Evolutionary conservation across 2,113 vertebrate species (phyloP).

Genomic region (Excalfactoria chinensis): DNA sequence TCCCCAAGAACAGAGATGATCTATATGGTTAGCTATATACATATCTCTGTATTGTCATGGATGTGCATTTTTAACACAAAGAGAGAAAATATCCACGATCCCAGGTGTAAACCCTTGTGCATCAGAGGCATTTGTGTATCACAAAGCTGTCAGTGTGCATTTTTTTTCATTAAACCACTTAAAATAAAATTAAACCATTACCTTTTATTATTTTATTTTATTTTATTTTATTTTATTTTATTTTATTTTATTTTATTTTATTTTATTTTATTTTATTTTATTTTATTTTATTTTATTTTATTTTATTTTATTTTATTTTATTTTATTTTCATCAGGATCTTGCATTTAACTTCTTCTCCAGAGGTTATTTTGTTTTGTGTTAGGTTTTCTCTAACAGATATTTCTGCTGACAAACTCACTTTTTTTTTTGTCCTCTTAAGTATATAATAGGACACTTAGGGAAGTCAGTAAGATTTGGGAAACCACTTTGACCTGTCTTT

Average conservation of each 20-base stretch:
- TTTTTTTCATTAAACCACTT: neutral
- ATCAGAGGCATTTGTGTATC: neutral
- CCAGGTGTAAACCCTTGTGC: neutral
- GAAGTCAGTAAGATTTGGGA: slow-evolving; percentile 43
- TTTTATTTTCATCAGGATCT: neutral
- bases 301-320: neutral
- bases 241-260: neutral
- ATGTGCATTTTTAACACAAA: accelerated
- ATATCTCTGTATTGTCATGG: neutral
- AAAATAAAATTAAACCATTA: neutral
- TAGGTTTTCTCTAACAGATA: neutral
- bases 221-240: neutral
- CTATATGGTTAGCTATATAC: neutral
- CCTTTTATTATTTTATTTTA: neutral
- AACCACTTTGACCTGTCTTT: slow-evolving; percentile 26
- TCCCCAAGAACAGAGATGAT: neutral
- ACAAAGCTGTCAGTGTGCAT: neutral
- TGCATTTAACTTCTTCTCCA: neutral
- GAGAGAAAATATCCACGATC: neutral
- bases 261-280: neutral
- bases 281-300: neutral
- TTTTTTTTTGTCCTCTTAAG: slow-evolving; percentile 28
- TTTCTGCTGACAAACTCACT: slow-evolving; percentile 29
- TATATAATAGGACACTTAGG: neutral
- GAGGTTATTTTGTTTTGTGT: neutral